Evolutionary conservation across 2,888 invertebrate genomes (phyloP).

Genomic region (Scaptomyza reducta): DNA sequence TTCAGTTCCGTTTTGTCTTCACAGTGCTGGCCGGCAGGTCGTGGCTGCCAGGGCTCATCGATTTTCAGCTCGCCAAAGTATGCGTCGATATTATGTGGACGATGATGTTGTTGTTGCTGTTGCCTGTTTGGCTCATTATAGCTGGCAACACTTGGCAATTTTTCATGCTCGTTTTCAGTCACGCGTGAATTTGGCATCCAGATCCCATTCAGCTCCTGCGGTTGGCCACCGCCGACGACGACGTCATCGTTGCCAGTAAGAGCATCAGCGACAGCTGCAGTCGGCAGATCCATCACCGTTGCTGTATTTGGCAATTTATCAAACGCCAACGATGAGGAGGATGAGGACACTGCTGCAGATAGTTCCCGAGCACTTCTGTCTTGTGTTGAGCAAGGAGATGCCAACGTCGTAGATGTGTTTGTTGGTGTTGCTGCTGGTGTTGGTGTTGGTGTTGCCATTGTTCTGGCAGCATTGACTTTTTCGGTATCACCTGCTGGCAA

Average conservation of each 20-base stretch:
- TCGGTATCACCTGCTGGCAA: slow-evolving; percentile 31
- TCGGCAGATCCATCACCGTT: slow-evolving; percentile 53
- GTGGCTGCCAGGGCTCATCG: slow-evolving; percentile 66
- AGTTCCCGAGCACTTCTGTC: slow-evolving; percentile 57
- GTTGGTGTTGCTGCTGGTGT: slow-evolving; percentile 22
- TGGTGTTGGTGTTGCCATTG: slow-evolving; percentile 19
- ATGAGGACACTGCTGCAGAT: slow-evolving; percentile 57
- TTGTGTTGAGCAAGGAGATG: slow-evolving; percentile 22
- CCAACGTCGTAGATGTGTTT: slow-evolving; percentile 8
- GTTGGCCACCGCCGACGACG: slow-evolving; percentile 36
- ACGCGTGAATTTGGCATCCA: slow-evolving; percentile 72
- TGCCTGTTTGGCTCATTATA: slow-evolving; percentile 65
- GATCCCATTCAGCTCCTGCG: slow-evolving; percentile 54
- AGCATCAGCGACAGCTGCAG: slow-evolving; percentile 48
- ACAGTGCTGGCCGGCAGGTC: slow-evolving; percentile 27
- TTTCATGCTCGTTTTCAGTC: slow-evolving; percentile 77
- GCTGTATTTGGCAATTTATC: slow-evolving; percentile 74
- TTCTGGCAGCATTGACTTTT: slow-evolving; percentile 13
- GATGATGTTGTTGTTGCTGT: slow-evolving; percentile 31
- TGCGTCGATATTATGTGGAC: slow-evolving; percentile 56
- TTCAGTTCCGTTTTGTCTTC: slow-evolving; percentile 54
- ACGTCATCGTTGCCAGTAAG: slow-evolving; percentile 40
- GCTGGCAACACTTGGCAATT: slow-evolving; percentile 66
- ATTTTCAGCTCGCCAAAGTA: slow-evolving; percentile 73
- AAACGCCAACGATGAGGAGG: slow-evolving; percentile 77